Percentiles rank a stretch among this genome's conserved stretches.
phyloP scores from a whole-genome alignment of 1,140 invertebrate species.

The Nephotettix cincticeps region DNA sequence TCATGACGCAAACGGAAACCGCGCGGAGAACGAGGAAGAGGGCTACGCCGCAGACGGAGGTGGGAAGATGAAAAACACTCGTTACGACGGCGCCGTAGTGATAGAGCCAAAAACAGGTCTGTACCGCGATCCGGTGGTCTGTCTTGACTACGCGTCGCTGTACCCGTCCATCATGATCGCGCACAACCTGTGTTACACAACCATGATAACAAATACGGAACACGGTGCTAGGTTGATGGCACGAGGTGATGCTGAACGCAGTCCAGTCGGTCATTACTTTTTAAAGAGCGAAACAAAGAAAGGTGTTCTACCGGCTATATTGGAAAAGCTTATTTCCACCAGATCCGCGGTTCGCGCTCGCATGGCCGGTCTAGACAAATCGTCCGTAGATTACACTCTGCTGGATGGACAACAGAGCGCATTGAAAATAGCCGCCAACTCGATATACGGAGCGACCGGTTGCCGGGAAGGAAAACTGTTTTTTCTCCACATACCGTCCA shows the following conservation, averaged over 20 bases:
- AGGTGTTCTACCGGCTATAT: neutral
- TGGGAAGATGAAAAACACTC: neutral
- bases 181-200: slow-evolving; percentile 63
- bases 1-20: neutral
- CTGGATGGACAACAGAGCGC: neutral
- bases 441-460: neutral
- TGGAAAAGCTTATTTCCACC: neutral
- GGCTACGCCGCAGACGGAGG: neutral
- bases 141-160: slow-evolving; percentile 71
- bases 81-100: neutral
- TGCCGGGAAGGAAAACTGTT: neutral
- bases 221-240: neutral
- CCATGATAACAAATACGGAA: neutral
- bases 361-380: neutral
- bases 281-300: neutral
- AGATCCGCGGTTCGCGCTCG: neutral
- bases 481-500: neutral
- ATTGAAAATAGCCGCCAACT: slow-evolving; percentile 11
- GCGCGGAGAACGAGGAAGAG: neutral
- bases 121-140: slow-evolving; percentile 59
- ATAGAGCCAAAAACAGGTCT: neutral
- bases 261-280: neutral
- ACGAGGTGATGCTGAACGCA: neutral
- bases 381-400: neutral
- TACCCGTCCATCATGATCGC: slow-evolving; percentile 79